Conservation (phyloP, 2,888 invertebrate genomes). For the Trissoscelio sp. region DNA sequence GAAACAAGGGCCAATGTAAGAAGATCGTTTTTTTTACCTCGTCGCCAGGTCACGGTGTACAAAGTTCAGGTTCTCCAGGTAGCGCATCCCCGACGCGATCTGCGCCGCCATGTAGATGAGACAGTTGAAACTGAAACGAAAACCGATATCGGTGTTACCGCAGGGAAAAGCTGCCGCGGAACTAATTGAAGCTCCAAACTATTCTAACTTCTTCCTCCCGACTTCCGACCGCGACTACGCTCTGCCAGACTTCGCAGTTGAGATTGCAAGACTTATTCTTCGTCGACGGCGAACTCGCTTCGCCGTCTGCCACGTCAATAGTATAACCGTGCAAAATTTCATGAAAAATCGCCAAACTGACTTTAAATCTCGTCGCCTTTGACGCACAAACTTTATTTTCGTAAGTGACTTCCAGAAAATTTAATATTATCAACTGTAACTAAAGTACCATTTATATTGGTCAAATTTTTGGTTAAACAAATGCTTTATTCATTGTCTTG, state of each 20-base stretch:
- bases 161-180: constrained; percentile 59
- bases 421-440: constrained; percentile 29
- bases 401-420: constrained; percentile 34
- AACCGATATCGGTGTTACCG: constrained; percentile 66
- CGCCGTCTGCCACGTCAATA: constrained; percentile 42
- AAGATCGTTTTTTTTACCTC: constrained; percentile 84
- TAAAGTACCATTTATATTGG: constrained; percentile 10
- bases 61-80: constrained; percentile 93
- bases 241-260: constrained; percentile 40
- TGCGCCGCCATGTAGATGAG: constrained; percentile 93
- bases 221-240: constrained; percentile 50
- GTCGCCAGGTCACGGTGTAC: constrained; percentile 96
- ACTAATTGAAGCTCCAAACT: constrained; percentile 68
- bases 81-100: constrained; percentile 95
- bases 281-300: constrained; percentile 1
- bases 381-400: constrained; percentile 56
- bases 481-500: too few relatives aligned
- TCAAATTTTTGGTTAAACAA: too few relatives aligned
- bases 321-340: constrained; percentile 38
- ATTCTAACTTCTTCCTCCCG: constrained; percentile 65
- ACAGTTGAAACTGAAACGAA: constrained; percentile 87
- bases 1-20: neutral
- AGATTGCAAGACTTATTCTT: constrained; percentile 63
- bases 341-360: constrained; percentile 50
- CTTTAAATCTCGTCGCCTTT: constrained; percentile 43